These are phyloP conservation scores for Tetragnatha montana DNA, from an alignment of 2,888 invertebrate genomes.

Conservation along the genomic window DNA sequence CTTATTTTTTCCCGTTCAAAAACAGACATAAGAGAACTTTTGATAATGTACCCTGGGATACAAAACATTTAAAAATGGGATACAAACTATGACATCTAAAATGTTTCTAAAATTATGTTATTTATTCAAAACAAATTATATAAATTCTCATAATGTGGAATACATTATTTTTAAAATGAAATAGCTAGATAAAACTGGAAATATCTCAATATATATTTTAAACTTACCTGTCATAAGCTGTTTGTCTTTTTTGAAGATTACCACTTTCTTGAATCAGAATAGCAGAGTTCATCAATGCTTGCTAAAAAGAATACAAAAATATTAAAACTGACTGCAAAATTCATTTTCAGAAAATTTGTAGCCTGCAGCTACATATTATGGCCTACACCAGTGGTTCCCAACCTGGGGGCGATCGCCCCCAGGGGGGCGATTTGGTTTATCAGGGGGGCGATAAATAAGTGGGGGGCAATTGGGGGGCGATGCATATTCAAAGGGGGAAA, in stretches of 20 bases:
- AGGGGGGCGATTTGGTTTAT: no score
- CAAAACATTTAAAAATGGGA: not conserved
- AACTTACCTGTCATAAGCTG: slow-evolving; percentile 77
- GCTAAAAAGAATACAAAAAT: slow-evolving; percentile 73
- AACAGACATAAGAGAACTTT: not conserved
- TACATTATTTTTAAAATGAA: not conserved
- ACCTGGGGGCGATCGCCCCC: no score
- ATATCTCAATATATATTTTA: not conserved
- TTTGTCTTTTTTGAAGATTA: slow-evolving; percentile 85
- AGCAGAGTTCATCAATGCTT: slow-evolving; percentile 93
- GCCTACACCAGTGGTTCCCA: not conserved
- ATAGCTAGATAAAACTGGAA: no score
- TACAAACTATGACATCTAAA: not conserved
- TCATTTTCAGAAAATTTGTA: not conserved
- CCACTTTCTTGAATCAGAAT: slow-evolving; percentile 94
- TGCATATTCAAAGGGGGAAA: no score
- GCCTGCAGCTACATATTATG: not conserved
- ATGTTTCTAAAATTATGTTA: not conserved
- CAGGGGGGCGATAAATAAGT: no score
- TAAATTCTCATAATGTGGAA: not conserved
- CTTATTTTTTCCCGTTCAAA: not conserved
- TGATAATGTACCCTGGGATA: not conserved
- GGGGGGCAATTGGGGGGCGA: no score
- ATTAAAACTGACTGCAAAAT: not conserved
- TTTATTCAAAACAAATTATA: not conserved